Evolutionary conservation across 2,888 invertebrate genomes (phyloP).

Genomic region (Clitarchus hookeri): DNA sequence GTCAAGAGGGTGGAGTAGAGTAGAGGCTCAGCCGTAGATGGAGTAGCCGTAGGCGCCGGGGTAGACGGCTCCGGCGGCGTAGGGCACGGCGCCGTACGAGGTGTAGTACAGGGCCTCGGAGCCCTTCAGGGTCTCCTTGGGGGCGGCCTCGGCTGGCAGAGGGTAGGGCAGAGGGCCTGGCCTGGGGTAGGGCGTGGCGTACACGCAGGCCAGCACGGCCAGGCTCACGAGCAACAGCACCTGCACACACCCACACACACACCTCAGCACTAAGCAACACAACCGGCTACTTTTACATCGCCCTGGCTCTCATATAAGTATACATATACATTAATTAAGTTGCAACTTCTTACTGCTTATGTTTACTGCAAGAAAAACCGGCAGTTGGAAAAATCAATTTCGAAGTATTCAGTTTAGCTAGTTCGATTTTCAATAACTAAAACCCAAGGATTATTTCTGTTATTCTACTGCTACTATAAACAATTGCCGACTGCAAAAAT

Average conservation of each 20-base stretch:
- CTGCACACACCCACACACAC: neutral
- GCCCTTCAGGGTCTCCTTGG: constrained; percentile 27
- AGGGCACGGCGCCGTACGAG: constrained; percentile 25
- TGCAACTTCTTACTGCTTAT: no score
- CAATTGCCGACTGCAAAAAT: no score
- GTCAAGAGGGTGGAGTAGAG: neutral
- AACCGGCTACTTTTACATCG: no score
- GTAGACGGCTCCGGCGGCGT: neutral
- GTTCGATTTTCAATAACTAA: no score
- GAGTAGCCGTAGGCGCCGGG: constrained; percentile 8
- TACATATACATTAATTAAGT: no score
- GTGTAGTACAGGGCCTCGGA: constrained; percentile 27
- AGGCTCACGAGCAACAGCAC: constrained; percentile 18
- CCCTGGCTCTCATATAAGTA: no score
- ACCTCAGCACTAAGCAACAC: no score
- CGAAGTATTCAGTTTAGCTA: no score
- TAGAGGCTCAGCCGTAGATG: neutral
- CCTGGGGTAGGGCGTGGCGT: neutral
- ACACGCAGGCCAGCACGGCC: neutral
- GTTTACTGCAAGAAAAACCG: no score
- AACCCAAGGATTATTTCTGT: no score
- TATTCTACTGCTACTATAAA: no score
- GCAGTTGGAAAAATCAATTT: no score
- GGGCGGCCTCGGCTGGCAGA: neutral
- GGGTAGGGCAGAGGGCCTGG: neutral